These are phyloP conservation scores for Phrynosoma platyrhinos DNA, from an alignment of 2,113 vertebrate genomes.

Conservation along the genomic window DNA sequence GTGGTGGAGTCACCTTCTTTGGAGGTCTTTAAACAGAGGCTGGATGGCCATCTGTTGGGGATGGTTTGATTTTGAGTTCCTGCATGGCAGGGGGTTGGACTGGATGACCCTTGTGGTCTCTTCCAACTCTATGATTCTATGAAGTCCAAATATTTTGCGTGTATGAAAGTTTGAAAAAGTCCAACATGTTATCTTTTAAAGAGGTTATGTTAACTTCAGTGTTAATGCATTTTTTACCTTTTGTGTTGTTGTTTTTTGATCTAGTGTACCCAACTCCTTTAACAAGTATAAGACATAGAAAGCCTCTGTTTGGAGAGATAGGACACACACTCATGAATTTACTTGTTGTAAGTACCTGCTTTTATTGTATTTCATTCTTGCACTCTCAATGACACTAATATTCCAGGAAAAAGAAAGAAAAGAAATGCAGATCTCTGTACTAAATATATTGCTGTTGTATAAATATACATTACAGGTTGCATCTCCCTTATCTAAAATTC, in stretches of 20 bases:
- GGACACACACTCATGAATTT: constrained; percentile 95
- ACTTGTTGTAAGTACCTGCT: constrained; percentile 87
- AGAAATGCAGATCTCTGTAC: neutral
- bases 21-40: no score
- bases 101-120: no score
- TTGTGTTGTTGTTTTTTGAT: constrained; percentile 33
- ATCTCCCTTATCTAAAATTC: neutral
- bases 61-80: no score
- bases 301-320: constrained; percentile 90
- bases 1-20: no score
- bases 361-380: constrained; percentile 31
- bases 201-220: neutral
- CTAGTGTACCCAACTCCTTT: constrained; percentile 88
- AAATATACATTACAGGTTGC: neutral
- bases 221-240: rapidly evolving
- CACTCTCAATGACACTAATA: constrained; percentile 13
- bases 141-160: neutral
- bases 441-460: neutral
- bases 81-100: no score
- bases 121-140: no score
- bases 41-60: no score
- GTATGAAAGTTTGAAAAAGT: neutral
- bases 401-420: neutral
- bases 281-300: constrained; percentile 85
- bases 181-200: neutral